These are phyloP conservation scores for Leucosticte australis DNA, from an alignment of 2,113 vertebrate species.

Conservation along the genomic window DNA sequence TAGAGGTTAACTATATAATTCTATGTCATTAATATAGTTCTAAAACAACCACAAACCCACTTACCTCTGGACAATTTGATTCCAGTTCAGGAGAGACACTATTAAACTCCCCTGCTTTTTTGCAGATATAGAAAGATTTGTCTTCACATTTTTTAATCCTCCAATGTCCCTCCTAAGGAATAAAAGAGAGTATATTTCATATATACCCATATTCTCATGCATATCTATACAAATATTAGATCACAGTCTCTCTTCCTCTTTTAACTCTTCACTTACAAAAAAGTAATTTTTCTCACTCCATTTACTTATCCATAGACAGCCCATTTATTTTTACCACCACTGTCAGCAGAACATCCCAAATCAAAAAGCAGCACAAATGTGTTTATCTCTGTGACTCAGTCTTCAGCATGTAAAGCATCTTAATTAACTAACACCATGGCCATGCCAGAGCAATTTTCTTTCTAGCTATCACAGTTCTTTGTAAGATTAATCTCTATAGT, in stretches of 20 bases:
- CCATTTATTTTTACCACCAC: not conserved
- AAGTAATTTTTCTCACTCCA: not conserved
- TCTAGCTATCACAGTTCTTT: not conserved
- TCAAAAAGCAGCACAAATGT: not conserved
- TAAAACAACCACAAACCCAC: not conserved
- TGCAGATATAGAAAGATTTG: constrained; percentile 79
- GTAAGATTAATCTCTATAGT: not conserved
- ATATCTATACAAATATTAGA: not conserved
- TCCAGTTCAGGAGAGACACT: constrained; percentile 24
- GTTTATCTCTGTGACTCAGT: not conserved
- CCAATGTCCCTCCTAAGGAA: constrained; percentile 82
- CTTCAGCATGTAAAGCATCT: not conserved
- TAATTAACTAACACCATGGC: not conserved
- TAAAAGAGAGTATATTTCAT: not conserved
- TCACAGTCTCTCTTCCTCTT: not conserved
- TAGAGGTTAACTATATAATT: not conserved
- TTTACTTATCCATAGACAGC: not conserved
- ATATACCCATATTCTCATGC: not conserved
- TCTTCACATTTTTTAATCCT: constrained; percentile 81
- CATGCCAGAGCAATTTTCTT: not conserved
- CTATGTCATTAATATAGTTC: not conserved
- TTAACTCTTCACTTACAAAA: not conserved
- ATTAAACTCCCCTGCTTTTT: constrained; percentile 70
- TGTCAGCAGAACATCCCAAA: not conserved
- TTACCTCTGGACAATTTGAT: constrained; percentile 84